Percentiles rank a stretch among this genome's conserved stretches.
These are phyloP conservation scores for Palythoa caribaeorum DNA, from an alignment of 92 coral and sea anemone genomes.

Conservation along the genomic window DNA sequence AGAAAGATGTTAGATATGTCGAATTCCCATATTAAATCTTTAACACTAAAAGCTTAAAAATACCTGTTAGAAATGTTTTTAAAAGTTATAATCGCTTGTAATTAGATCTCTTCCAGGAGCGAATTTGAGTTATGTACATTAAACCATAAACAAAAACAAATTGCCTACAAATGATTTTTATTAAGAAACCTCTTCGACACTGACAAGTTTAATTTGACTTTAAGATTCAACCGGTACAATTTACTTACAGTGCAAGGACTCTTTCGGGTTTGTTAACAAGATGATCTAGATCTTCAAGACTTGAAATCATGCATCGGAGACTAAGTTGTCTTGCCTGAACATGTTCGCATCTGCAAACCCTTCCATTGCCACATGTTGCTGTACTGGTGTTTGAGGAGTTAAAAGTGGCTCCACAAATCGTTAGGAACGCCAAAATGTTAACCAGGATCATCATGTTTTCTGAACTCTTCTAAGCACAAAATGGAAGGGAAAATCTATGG, in stretches of 20 bases:
- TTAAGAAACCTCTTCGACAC: not conserved
- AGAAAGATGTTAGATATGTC: too few species aligned
- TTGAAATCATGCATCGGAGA: not conserved
- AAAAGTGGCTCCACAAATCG: not conserved
- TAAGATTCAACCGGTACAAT: not conserved
- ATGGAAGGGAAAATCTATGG: not conserved
- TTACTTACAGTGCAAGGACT: constrained; percentile 8
- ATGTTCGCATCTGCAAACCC: constrained; percentile 2
- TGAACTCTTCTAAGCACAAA: not conserved
- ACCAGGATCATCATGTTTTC: not conserved
- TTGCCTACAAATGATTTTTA: too few species aligned
- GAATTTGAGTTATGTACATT: too few species aligned
- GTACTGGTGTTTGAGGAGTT: not conserved
- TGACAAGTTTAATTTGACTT: too few species aligned
- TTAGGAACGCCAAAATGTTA: not conserved
- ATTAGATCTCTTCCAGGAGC: too few species aligned
- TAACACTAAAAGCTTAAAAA: too few species aligned
- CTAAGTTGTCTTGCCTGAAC: not conserved
- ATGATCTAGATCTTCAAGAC: not conserved
- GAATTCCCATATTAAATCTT: too few species aligned
- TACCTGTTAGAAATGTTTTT: too few species aligned
- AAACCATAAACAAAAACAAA: too few species aligned
- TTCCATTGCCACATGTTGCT: not conserved
- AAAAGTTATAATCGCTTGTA: too few species aligned
- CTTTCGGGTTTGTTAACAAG: not conserved